Evolutionary conservation across 2,888 invertebrate species (phyloP).

Genomic region (Pecten maximus): DNA sequence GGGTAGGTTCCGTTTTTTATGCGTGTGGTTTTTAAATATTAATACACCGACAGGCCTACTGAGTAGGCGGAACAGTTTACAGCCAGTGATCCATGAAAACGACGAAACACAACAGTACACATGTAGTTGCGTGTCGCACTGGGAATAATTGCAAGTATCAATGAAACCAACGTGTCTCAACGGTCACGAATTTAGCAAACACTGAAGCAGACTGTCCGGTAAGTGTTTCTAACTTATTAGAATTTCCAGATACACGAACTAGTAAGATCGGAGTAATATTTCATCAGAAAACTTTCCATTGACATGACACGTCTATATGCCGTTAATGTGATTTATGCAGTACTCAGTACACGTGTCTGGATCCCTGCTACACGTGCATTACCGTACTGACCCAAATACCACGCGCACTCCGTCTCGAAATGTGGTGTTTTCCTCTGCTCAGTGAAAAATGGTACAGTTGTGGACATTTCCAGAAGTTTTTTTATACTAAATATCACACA

Average conservation of each 20-base stretch:
- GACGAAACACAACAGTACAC: not conserved
- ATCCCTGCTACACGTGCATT: not conserved
- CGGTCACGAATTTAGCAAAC: not conserved
- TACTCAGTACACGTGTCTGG: not conserved
- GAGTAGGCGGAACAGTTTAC: not conserved
- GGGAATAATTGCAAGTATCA: not conserved
- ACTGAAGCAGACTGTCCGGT: constrained; percentile 14
- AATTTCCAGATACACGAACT: not conserved
- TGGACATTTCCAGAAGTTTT: not conserved
- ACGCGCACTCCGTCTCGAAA: not conserved
- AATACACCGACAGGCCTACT: not conserved
- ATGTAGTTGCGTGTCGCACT: not conserved
- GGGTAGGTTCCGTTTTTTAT: not conserved
- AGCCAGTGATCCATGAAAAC: not conserved
- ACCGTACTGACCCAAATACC: not conserved
- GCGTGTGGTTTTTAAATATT: not conserved
- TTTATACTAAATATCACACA: not conserved
- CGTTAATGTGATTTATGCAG: not conserved
- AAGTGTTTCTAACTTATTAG: not conserved
- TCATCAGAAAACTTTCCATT: not conserved
- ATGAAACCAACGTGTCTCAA: not conserved
- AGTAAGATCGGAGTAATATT: not conserved
- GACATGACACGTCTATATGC: not conserved
- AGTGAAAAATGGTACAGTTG: not conserved
- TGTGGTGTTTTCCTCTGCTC: not conserved